These are phyloP conservation scores for Camponotus pennsylvanicus DNA, from an alignment of 1,140 invertebrate genomes.

Conservation along the genomic window DNA sequence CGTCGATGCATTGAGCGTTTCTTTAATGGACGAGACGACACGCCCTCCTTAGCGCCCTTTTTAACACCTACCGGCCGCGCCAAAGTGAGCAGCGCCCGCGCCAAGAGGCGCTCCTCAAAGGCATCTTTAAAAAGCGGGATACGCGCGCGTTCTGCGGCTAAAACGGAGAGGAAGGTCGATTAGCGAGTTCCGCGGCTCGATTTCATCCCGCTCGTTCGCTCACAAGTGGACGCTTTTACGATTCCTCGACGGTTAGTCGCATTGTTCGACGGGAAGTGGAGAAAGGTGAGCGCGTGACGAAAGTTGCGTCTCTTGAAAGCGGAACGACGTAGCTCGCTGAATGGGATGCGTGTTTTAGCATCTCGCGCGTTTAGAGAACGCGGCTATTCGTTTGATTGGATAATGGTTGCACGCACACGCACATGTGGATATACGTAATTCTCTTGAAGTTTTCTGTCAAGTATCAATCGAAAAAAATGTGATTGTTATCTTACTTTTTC, in stretches of 20 bases:
- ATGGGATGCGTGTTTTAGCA: conserved; percentile 31
- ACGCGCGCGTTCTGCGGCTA: conserved; percentile 6
- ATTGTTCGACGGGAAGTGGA: conserved; percentile 59
- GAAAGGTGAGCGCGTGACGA: conserved; percentile 57
- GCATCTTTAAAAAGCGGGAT: conserved; percentile 49
- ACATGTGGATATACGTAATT: too few species aligned
- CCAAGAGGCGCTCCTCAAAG: conserved; percentile 68
- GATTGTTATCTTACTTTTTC: too few species aligned
- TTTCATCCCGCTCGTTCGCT: conserved; percentile 51
- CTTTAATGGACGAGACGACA: conserved; percentile 78
- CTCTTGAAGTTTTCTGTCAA: neutral
- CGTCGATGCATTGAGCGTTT: conserved; percentile 77
- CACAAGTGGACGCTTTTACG: conserved; percentile 55
- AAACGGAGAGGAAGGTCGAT: conserved; percentile 56
- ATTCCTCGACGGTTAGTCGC: conserved; percentile 47
- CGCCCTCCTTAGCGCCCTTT: conserved; percentile 84
- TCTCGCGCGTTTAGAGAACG: conserved; percentile 17
- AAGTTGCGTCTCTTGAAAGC: conserved; percentile 51
- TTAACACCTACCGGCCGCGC: conserved; percentile 78
- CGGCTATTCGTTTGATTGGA: conserved; percentile 34
- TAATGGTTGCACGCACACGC: neutral
- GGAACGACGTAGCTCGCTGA: conserved; percentile 39
- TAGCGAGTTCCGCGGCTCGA: conserved; percentile 59
- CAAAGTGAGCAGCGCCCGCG: conserved; percentile 22
- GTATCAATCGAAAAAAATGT: neutral